Evolutionary conservation across 2,797 vertebrate genomes (phyloP).

Genomic region (Etheostoma perlongum): DNA sequence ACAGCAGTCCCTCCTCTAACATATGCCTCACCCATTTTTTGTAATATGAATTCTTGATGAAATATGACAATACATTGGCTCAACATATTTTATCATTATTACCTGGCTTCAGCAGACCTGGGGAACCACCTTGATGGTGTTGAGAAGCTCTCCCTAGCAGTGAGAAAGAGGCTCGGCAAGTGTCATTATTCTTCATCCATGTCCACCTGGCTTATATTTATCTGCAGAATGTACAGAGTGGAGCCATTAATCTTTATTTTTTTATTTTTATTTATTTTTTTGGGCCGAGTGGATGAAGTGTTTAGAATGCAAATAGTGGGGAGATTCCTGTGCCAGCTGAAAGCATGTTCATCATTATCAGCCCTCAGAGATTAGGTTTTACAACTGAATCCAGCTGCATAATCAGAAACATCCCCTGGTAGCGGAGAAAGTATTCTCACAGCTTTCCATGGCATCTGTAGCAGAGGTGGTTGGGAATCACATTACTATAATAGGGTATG

Average conservation of each 20-base stretch:
- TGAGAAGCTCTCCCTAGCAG: neutral
- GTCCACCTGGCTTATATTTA: slow-evolving; percentile 50
- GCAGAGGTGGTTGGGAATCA: neutral
- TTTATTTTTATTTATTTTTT: neutral
- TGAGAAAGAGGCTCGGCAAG: slow-evolving; percentile 5
- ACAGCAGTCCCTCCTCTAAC: slow-evolving; percentile 2
- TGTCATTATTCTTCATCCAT: slow-evolving; percentile 53
- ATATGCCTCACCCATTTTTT: slow-evolving; percentile 33
- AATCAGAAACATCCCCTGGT: neutral
- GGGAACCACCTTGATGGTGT: slow-evolving; percentile 11
- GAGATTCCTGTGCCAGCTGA: slow-evolving; percentile 22
- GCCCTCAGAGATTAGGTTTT: slow-evolving; percentile 17
- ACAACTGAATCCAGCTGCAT: slow-evolving; percentile 15
- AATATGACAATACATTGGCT: slow-evolving; percentile 23
- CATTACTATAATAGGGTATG: neutral
- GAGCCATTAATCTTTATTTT: slow-evolving; percentile 48
- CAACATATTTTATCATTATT: slow-evolving; percentile 32
- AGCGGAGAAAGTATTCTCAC: neutral
- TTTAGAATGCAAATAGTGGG: slow-evolving; percentile 44
- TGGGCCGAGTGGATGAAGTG: slow-evolving; percentile 36
- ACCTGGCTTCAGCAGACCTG: neutral
- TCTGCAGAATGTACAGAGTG: slow-evolving; percentile 15
- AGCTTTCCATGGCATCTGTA: neutral
- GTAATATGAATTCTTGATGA: slow-evolving; percentile 17
- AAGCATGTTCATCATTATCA: slow-evolving; percentile 50